A percentile compares a stretch with the other conserved stretches of the same genome.
Conservation (phyloP, 2,888 invertebrate genomes). For the Dolichomitus sp. region DNA sequence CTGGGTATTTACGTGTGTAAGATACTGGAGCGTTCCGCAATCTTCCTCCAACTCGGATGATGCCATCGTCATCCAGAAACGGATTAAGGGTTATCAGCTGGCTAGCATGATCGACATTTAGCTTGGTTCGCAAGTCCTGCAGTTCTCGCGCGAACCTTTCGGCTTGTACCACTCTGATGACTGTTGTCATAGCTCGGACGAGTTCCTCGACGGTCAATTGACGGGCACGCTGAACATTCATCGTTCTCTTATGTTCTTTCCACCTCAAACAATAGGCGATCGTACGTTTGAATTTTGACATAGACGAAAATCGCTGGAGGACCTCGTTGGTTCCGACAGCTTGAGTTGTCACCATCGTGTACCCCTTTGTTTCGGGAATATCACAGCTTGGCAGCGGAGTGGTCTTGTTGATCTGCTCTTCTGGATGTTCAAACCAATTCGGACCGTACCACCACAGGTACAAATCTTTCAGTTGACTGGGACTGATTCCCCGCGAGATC, state of each 20-base stretch:
- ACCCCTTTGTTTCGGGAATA: too few relatives aligned
- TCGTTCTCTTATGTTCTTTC: not conserved
- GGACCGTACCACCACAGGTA: constrained; percentile 9
- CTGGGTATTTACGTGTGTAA: not conserved
- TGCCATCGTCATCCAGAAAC: constrained; percentile 58
- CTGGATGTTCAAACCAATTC: not conserved
- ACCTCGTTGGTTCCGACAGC: too few relatives aligned
- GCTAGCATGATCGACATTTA: not conserved
- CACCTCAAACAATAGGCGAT: constrained; percentile 5
- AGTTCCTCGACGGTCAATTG: not conserved
- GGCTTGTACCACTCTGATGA: constrained; percentile 4
- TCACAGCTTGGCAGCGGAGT: not conserved
- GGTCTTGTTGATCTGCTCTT: not conserved
- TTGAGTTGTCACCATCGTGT: too few relatives aligned
- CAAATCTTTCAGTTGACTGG: not conserved
- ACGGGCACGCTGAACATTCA: not conserved
- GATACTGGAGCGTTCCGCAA: not conserved
- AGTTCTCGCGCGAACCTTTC: constrained; percentile 6
- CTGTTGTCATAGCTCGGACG: not conserved
- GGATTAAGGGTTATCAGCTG: constrained; percentile 40
- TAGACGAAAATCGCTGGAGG: too few relatives aligned
- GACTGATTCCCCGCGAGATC: constrained; percentile 61
- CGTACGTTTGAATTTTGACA: not conserved
- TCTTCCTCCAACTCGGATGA: constrained; percentile 66
- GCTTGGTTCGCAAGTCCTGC: not conserved